Base-by-base conservation (phyloP, 2,113 vertebrate genomes). In the Dicerorhinus sumatrensis region DNA sequence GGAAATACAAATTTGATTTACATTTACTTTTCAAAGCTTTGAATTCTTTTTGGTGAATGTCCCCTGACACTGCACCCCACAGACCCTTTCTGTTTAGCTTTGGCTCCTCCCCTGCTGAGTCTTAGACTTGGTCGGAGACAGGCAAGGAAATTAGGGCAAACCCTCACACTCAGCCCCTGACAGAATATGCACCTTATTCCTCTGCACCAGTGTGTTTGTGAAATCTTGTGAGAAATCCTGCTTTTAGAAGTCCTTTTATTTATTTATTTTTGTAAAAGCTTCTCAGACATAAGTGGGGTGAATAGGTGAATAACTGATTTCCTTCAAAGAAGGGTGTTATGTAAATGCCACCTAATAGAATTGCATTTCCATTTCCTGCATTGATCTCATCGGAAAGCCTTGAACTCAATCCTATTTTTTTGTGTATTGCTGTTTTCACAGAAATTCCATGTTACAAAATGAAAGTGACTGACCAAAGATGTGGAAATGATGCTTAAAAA, bases 1-100 rank as follows among this genome's bases (percentile, higher is more conserved):
- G 97, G 93, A 98, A 98, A 97, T 97, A 97, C 85, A 97, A 96
- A 97, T 96, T 97, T 89, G 36, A 98, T 96, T 94, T 97, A 63
- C 87, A 95, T 96, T 97, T 96, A 91, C 77, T 95, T 97, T 97
- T 98, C 96, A 97, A 90, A 98, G 93, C 31, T 96, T 89, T 91
- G 96, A 51, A 94, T 98, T 94, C 92, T 81, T 96, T 75, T 48
- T 82, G 13, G 48, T 48, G 42, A 69, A 29, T 60, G 39, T 96
- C 91, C 85, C 63, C 69, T 69, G 94, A 95, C 20, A 75, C 54
- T 67, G 18, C 39, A 54, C 39, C 92, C n/a, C 11, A 9, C 29
- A 94, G 51, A 93, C 39, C 14, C 65, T 90, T 11, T 75, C 89
- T 92, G 54, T 87, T 92, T 62, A 94, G 48, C 42, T 67, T 65